Percentiles rank a stretch among this genome's conserved stretches.
Conservation (phyloP, 1,140 invertebrate genomes). For the Homalodisca vitripennis region DNA sequence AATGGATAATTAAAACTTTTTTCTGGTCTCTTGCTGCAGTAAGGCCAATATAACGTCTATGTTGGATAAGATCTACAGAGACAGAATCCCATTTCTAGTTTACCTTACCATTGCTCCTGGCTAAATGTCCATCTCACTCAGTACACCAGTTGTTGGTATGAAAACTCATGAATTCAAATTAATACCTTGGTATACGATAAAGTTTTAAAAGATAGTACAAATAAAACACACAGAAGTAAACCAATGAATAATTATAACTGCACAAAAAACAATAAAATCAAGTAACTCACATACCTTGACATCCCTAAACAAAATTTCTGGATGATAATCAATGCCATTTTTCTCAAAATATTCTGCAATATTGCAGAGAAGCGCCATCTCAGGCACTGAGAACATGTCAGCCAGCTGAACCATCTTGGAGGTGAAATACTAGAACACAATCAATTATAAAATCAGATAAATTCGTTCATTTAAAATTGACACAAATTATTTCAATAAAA, state of each 20-base stretch:
- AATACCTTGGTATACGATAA: too few species aligned
- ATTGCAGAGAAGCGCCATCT: slow-evolving; percentile 91
- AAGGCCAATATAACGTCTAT: too few species aligned
- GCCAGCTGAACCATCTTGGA: slow-evolving; percentile 92
- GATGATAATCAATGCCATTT: slow-evolving; percentile 90
- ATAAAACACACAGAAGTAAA: not conserved
- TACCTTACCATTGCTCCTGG: too few species aligned
- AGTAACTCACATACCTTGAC: slow-evolving; percentile 67
- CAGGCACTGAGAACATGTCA: slow-evolving; percentile 96
- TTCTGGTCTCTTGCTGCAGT: too few species aligned
- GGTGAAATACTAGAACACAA: slow-evolving; percentile 59
- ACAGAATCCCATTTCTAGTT: too few species aligned
- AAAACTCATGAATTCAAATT: too few species aligned
- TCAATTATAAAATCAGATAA: too few species aligned
- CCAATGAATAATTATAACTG: not conserved
- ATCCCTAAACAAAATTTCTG: slow-evolving; percentile 94
- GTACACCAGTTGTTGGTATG: too few species aligned
- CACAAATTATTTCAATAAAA: too few species aligned
- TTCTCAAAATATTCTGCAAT: slow-evolving; percentile 90
- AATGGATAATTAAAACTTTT: too few species aligned
- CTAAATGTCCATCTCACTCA: too few species aligned
- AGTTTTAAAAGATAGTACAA: not conserved
- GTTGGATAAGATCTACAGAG: too few species aligned
- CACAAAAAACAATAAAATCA: slow-evolving; percentile 7
- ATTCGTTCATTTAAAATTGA: slow-evolving; percentile 9